A percentile compares a stretch with the other conserved stretches of the same genome.
Evolutionary conservation across 2,888 invertebrate genomes (phyloP).

Genomic region (Dexiosoma caninum): DNA sequence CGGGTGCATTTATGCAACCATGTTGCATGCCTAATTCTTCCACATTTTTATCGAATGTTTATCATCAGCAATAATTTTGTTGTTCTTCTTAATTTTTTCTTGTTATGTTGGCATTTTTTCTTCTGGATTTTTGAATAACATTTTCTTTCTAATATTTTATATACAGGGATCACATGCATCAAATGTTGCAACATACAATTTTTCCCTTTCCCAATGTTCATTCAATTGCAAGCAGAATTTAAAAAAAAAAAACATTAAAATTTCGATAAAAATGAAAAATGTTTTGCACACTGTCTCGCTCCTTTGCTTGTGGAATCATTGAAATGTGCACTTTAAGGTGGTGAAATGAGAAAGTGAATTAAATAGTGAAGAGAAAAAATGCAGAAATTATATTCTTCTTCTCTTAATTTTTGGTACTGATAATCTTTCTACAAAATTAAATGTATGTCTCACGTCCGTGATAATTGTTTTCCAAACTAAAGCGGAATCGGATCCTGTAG

Average conservation of each 20-base stretch:
- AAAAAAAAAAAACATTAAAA: neutral
- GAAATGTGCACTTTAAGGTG: too few species aligned
- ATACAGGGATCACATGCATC: constrained; percentile 14
- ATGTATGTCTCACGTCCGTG: too few species aligned
- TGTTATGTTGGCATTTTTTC: constrained; percentile 17
- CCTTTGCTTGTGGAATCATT: too few species aligned
- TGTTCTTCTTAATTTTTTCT: neutral
- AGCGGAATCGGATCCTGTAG: too few species aligned
- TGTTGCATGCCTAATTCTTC: constrained; percentile 13
- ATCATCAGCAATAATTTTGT: constrained; percentile 29
- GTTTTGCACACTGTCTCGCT: too few species aligned
- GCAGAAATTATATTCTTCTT: too few species aligned
- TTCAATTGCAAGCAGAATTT: constrained; percentile 38
- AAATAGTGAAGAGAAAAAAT: too few species aligned
- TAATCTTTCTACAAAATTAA: too few species aligned
- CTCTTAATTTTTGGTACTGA: too few species aligned
- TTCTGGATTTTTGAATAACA: neutral
- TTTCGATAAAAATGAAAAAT: constrained; percentile 22
- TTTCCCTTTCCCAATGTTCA: constrained; percentile 8
- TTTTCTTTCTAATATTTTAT: constrained; percentile 7
- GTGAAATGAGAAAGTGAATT: neutral
- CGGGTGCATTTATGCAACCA: constrained; percentile 7
- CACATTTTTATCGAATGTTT: constrained; percentile 50
- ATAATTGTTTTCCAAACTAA: too few species aligned
- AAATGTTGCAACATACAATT: constrained; percentile 18